phyloP scores from a whole-genome alignment of 2,888 invertebrate species.

The Athetis lepigone region DNA sequence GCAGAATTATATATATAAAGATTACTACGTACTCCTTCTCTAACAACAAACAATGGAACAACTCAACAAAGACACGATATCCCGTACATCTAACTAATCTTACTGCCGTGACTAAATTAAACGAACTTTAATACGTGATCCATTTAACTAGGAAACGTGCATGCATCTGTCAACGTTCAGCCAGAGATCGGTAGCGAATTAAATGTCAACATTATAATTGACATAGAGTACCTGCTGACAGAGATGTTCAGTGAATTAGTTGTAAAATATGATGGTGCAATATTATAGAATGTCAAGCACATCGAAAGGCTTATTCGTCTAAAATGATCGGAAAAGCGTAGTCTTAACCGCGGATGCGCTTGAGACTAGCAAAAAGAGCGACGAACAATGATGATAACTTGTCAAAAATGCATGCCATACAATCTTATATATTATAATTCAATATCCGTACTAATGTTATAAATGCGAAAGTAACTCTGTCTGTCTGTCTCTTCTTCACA shows the following conservation, averaged over 20 bases:
- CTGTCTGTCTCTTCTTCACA: too few species aligned
- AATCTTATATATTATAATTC: too few species aligned
- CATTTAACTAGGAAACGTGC: conserved; percentile 64
- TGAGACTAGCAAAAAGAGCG: too few species aligned
- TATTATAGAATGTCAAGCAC: too few species aligned
- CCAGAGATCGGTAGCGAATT: conserved; percentile 19
- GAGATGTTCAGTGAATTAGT: not conserved
- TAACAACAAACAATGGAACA: not conserved
- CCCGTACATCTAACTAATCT: conserved; percentile 69
- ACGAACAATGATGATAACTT: too few species aligned
- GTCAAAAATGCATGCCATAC: too few species aligned
- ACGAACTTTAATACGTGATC: conserved; percentile 73
- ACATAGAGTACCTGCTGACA: conserved; percentile 9
- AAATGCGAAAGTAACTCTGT: too few species aligned
- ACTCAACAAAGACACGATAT: conserved; percentile 14
- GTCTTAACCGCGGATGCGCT: too few species aligned
- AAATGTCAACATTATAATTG: conserved; percentile 20
- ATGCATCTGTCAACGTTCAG: conserved; percentile 41
- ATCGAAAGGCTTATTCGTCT: too few species aligned
- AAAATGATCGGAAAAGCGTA: too few species aligned
- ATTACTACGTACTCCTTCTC: not conserved
- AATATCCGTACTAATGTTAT: too few species aligned
- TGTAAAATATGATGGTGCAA: conserved; percentile 3
- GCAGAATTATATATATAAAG: too few species aligned
- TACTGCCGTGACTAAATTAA: conserved; percentile 59